Evolutionary conservation across 2,797 vertebrate genomes (phyloP).

Genomic region (Eremophila alpestris): DNA sequence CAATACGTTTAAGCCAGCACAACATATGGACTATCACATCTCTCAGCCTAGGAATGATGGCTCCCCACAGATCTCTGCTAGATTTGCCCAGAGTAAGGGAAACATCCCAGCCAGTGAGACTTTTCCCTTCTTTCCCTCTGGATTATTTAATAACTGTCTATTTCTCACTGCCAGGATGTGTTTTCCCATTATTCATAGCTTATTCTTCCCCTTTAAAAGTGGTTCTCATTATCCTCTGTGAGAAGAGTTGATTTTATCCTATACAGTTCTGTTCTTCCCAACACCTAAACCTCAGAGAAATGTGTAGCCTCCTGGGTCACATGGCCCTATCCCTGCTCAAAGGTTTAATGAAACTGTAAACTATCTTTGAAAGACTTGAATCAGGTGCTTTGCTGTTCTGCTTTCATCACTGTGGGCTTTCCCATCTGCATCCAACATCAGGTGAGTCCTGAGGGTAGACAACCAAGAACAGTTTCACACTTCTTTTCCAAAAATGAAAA

Average conservation of each 20-base stretch:
- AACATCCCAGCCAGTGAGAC: conserved; percentile 4
- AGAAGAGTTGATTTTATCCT: background rate
- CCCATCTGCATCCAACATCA: background rate
- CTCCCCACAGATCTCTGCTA: conserved; percentile 17
- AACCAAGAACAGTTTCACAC: background rate
- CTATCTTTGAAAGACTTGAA: background rate
- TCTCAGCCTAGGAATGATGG: conserved; percentile 12
- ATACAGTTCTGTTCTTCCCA: background rate
- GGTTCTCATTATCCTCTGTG: background rate
- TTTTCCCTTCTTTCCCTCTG: background rate
- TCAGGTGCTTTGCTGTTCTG: background rate
- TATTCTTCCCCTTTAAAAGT: background rate
- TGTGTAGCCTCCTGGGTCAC: background rate
- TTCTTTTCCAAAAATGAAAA: background rate
- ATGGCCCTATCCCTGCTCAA: accelerated
- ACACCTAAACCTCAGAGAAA: background rate
- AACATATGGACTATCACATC: conserved; percentile 39
- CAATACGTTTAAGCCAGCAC: background rate
- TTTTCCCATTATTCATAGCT: background rate
- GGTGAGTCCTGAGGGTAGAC: background rate
- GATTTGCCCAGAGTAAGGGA: background rate
- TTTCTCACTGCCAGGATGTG: background rate
- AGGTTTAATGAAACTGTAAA: background rate
- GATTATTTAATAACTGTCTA: background rate
- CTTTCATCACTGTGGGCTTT: background rate